phyloP scores from a whole-genome alignment of 2,113 vertebrate genomes.

The Clinocottus analis region DNA sequence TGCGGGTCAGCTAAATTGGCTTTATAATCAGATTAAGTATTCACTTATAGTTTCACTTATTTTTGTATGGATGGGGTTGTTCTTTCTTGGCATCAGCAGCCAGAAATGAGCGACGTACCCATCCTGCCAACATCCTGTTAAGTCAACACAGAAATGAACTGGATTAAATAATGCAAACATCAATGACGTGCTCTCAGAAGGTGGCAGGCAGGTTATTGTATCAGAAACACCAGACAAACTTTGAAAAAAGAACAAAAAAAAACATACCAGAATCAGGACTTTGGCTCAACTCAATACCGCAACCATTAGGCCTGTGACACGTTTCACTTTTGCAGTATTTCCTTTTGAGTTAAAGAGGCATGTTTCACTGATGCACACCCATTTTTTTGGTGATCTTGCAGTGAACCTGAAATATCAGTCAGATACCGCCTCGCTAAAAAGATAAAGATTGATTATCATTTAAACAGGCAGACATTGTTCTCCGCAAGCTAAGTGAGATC shows the following conservation, averaged over 20 bases:
- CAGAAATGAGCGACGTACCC: background rate
- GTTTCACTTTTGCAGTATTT: slow-evolving; percentile 15
- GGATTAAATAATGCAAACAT: no score
- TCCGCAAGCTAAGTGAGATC: slow-evolving; percentile 3
- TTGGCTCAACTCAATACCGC: slow-evolving; percentile 10
- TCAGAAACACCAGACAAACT: slow-evolving; percentile 7
- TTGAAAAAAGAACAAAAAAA: slow-evolving; percentile 2
- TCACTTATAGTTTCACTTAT: background rate
- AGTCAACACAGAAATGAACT: background rate
- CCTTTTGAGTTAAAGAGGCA: slow-evolving; percentile 20
- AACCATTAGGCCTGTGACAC: slow-evolving; percentile 12
- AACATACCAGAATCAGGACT: slow-evolving; percentile 4
- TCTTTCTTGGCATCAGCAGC: no score
- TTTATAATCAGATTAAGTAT: no score
- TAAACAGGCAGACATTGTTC: background rate
- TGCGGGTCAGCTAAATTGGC: no score
- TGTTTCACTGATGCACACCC: slow-evolving; percentile 7
- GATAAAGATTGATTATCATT: slow-evolving; percentile 13
- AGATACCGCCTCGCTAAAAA: background rate
- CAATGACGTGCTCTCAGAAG: no score
- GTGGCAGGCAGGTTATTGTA: background rate
- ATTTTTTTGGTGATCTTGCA: no score
- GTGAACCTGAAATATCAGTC: background rate
- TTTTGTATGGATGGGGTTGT: background rate
- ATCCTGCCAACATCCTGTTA: background rate